Percentiles rank a stretch among this genome's conserved stretches.
phyloP scores from a whole-genome alignment of 2,113 vertebrate species.

The Manacus vitellinus region DNA sequence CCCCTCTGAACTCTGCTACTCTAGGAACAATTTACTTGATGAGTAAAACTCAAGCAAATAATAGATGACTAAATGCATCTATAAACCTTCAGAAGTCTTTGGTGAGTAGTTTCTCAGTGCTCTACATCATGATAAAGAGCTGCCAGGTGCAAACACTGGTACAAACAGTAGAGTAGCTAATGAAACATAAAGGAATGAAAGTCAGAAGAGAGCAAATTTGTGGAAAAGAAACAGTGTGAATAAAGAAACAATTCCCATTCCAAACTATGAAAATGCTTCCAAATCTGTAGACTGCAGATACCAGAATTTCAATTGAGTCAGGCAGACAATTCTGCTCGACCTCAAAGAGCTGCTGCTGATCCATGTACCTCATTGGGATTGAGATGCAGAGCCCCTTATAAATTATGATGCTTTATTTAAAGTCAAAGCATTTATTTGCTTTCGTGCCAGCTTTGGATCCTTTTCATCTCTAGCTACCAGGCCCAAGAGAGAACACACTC shows the following conservation, averaged over 20 bases:
- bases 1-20: neutral
- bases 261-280: conserved; percentile 46
- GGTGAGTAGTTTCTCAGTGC: neutral
- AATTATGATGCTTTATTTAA: conserved; percentile 81
- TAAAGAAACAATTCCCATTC: conserved; percentile 1
- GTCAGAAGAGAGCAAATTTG: neutral
- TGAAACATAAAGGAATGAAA: conserved; percentile 6
- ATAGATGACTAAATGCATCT: conserved; percentile 18
- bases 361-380: conserved; percentile 52
- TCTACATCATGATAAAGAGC: conserved; percentile 12
- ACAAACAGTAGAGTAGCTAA: conserved; percentile 27
- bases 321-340: conserved; percentile 56
- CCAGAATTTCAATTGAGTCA: conserved; percentile 54
- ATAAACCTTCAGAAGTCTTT: conserved; percentile 18
- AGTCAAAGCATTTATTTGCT: conserved; percentile 80
- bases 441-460: conserved; percentile 79
- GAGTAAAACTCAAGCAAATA: neutral
- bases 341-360: conserved; percentile 72
- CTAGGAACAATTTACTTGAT: neutral
- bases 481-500: conserved; percentile 77
- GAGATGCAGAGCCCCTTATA: conserved; percentile 68
- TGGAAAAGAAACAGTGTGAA: neutral
- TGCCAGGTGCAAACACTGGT: conserved; percentile 11
- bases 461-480: conserved; percentile 79
- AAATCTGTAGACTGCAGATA: conserved; percentile 46